Evolutionary conservation across 2,888 invertebrate species (phyloP).

Genomic region (Coleophora flavipennella): DNA sequence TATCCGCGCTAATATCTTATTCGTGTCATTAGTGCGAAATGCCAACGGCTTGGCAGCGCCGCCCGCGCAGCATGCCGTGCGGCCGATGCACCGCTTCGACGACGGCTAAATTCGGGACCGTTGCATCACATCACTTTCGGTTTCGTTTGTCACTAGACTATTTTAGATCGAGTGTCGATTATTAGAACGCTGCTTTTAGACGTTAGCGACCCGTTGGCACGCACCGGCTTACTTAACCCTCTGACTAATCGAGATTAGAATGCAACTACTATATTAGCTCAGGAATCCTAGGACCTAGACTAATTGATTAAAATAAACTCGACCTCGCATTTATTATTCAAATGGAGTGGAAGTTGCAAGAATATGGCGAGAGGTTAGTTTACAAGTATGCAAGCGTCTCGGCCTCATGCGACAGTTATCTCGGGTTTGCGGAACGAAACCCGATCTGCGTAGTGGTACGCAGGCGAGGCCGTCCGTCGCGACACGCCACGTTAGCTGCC

Average conservation of each 20-base stretch:
- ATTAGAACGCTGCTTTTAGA: conserved; percentile 65
- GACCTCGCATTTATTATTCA: conserved; percentile 55
- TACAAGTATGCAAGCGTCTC: conserved; percentile 43
- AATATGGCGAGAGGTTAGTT: conserved; percentile 46
- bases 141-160: conserved; percentile 69
- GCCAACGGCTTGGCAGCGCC: conserved; percentile 64
- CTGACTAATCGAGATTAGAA: conserved; percentile 36
- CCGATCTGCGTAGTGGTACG: conserved; percentile 54
- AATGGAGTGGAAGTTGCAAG: conserved; percentile 44
- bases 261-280: conserved; percentile 24
- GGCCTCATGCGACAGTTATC: conserved; percentile 48
- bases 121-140: conserved; percentile 71
- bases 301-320: conserved; percentile 39
- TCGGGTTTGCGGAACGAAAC: conserved; percentile 68
- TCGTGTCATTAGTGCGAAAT: conserved; percentile 71
- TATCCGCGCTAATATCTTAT: conserved; percentile 69
- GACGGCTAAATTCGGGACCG: conserved; percentile 64
- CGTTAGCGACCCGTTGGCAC: conserved; percentile 32
- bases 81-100: conserved; percentile 62
- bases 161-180: conserved; percentile 68
- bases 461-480: conserved; percentile 48
- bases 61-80: conserved; percentile 41
- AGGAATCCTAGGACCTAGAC: conserved; percentile 41
- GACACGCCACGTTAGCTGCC: conserved; percentile 13
- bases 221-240: conserved; percentile 28